Conservation (phyloP, 1,140 invertebrate species). For the Bombus superbus region DNA sequence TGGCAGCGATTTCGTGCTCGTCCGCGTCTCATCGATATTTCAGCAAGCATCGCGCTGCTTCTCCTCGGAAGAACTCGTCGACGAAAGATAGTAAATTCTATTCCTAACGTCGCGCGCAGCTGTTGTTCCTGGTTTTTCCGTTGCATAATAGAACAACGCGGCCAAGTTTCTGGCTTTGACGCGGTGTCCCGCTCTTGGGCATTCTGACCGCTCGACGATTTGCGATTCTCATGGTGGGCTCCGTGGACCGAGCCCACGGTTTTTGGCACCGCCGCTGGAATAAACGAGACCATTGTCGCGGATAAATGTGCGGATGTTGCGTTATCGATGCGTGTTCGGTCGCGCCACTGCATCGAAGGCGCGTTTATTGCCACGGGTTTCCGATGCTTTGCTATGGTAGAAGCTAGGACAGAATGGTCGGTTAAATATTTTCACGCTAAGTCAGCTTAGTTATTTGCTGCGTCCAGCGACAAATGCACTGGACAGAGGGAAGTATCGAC, state of each 20-base stretch:
- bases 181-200: neutral
- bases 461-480: neutral
- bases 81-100: conserved; percentile 60
- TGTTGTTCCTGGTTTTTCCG: conserved; percentile 51
- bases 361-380: neutral
- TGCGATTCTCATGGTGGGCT: conserved; percentile 6
- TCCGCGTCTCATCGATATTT: conserved; percentile 46
- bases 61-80: conserved; percentile 30
- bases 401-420: neutral
- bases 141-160: conserved; percentile 61
- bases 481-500: too few species aligned
- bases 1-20: conserved; percentile 31
- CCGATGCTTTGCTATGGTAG: neutral
- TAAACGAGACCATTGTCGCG: conserved; percentile 32
- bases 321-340: conserved; percentile 22
- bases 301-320: conserved; percentile 46
- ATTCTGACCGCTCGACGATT: conserved; percentile 20
- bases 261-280: conserved; percentile 33
- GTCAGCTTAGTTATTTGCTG: neutral
- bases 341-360: neutral
- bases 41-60: conserved; percentile 18
- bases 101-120: conserved; percentile 56
- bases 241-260: neutral
- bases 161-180: conserved; percentile 56
- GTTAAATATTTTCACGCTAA: neutral